Evolutionary conservation across 1,140 invertebrate species (phyloP).

Genomic region (Hydropsyche tenuis): DNA sequence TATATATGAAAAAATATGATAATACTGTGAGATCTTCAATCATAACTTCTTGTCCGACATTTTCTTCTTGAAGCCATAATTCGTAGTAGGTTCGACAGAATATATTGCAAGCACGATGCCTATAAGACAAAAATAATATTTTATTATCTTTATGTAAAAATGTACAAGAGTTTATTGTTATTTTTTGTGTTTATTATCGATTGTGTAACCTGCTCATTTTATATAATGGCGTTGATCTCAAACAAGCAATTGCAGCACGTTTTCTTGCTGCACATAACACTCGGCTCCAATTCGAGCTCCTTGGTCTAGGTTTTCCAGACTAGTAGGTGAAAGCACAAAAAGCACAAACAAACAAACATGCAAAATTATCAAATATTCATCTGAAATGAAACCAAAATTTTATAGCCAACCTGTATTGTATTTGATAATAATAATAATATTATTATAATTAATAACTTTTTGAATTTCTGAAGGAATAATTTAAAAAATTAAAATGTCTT

Average conservation of each 20-base stretch:
- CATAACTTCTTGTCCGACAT: conserved; percentile 95
- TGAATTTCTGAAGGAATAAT: no score
- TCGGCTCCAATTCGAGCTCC: conserved; percentile 82
- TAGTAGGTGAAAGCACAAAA: conserved; percentile 57
- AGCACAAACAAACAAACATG: conserved; percentile 41
- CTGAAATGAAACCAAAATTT: not conserved
- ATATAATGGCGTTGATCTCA: conserved; percentile 91
- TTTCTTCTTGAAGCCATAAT: conserved; percentile 95
- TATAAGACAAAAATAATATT: conserved; percentile 62
- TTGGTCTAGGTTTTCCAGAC: conserved; percentile 76
- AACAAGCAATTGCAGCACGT: conserved; percentile 93
- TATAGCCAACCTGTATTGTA: not conserved
- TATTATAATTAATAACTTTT: no score
- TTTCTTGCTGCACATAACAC: conserved; percentile 93
- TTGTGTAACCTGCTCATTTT: conserved; percentile 82
- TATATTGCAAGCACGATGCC: conserved; percentile 98
- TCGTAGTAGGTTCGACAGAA: conserved; percentile 94
- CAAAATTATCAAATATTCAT: conserved; percentile 10
- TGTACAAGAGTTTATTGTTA: conserved; percentile 5
- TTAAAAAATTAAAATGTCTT: no score
- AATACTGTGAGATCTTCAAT: conserved; percentile 91
- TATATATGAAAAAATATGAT: conserved; percentile 22
- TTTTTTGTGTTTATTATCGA: not conserved
- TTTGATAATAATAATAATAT: no score
- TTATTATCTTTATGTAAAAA: no score